Conservation (phyloP, 2,113 vertebrate species). For the Pterocles burchelli region DNA sequence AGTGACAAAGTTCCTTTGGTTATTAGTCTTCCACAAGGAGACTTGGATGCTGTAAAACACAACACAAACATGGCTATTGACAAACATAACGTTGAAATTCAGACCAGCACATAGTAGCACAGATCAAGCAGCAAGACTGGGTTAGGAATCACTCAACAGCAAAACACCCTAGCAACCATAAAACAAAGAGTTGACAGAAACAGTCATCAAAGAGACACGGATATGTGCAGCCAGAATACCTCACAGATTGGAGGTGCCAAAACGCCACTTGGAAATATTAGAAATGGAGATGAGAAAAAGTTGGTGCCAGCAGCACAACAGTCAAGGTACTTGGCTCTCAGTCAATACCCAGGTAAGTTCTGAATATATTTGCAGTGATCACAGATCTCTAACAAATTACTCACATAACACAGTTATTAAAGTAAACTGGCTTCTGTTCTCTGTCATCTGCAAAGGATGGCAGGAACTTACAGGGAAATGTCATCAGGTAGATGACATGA, state of each 20-base stretch:
- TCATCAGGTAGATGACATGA: not conserved
- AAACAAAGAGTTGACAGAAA: not conserved
- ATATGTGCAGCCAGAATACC: not conserved
- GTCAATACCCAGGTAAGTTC: not conserved
- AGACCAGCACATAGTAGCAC: not conserved
- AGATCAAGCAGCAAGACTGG: not conserved
- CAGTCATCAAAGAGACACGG: not conserved
- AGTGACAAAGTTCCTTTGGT: constrained; percentile 83
- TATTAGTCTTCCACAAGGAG: constrained; percentile 90
- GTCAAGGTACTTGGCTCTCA: not conserved
- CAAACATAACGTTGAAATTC: not conserved
- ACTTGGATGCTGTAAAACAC: constrained; percentile 79
- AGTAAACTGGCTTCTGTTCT: not conserved
- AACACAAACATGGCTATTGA: not conserved
- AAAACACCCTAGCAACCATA: not conserved
- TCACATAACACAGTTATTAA: not conserved
- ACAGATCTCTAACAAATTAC: not conserved
- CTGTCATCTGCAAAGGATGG: not conserved
- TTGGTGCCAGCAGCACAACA: not conserved
- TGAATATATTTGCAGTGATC: not conserved
- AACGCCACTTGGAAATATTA: not conserved
- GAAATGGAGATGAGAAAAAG: not conserved
- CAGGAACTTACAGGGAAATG: not conserved
- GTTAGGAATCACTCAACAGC: not conserved
- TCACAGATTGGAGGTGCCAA: not conserved